Conservation (phyloP, 2,888 invertebrate genomes). For the Platycheirus albimanus region DNA sequence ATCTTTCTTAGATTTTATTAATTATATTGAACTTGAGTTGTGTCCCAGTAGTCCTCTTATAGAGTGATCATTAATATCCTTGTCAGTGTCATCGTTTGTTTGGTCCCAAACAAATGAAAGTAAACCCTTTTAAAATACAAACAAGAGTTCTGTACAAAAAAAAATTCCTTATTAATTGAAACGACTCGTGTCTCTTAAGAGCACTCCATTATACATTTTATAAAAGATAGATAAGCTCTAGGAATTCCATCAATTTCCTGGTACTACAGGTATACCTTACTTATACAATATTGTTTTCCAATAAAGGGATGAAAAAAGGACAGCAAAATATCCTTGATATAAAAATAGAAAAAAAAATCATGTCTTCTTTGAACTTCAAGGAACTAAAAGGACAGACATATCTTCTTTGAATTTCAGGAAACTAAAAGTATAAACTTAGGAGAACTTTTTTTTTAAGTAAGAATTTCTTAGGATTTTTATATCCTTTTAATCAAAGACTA, state of each 20-base stretch:
- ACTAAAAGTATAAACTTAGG: conserved; percentile 17
- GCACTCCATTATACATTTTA: conserved; percentile 30
- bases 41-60: neutral
- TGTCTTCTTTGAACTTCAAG: no score
- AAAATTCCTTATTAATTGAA: conserved; percentile 48
- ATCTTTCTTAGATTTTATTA: conserved; percentile 56
- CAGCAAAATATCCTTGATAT: conserved; percentile 17
- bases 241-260: conserved; percentile 19
- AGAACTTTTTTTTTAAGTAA: neutral
- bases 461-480: no score
- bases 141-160: no score
- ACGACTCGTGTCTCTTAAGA: conserved; percentile 38
- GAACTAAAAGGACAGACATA: no score
- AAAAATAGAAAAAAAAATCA: neutral
- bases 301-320: conserved; percentile 9
- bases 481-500: no score
- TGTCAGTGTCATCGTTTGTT: conserved; percentile 49
- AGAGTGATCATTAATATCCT: conserved; percentile 39
- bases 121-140: neutral
- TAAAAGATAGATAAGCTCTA: conserved; percentile 13
- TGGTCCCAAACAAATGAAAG: neutral
- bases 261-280: conserved; percentile 7
- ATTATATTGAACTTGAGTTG: conserved; percentile 40
- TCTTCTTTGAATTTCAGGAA: neutral
- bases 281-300: conserved; percentile 13